These are phyloP conservation scores for Iphiclides podalirius DNA, from an alignment of 2,888 invertebrate species.

Conservation along the genomic window DNA sequence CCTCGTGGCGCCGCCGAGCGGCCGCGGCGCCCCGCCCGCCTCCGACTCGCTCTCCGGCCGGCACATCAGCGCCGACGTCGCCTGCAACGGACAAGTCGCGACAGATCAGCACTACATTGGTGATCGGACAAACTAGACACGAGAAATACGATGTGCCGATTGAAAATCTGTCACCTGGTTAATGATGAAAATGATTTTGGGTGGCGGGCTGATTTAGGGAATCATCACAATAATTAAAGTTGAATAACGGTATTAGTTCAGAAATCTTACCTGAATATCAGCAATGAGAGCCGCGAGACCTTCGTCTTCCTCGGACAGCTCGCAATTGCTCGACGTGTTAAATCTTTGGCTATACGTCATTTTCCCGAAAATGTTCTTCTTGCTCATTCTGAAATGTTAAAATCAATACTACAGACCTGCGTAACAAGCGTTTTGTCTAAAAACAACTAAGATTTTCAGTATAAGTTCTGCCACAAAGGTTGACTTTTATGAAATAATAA, in stretches of 20 bases:
- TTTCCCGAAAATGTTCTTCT: constrained; percentile 80
- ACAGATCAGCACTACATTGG: too few species aligned
- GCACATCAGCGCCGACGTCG: constrained; percentile 69
- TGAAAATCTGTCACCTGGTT: too few species aligned
- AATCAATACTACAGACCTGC: constrained; percentile 13
- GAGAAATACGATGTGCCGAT: too few species aligned
- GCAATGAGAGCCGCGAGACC: constrained; percentile 93
- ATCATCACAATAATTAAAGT: too few species aligned
- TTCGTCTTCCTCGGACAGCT: constrained; percentile 91
- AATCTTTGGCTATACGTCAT: constrained; percentile 78
- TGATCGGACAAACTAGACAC: too few species aligned
- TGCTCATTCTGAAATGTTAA: constrained; percentile 80
- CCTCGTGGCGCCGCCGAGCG: constrained; percentile 54
- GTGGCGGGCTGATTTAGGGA: too few species aligned
- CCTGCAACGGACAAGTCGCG: constrained; percentile 41
- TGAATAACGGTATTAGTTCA: too few species aligned
- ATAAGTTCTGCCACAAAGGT: too few species aligned
- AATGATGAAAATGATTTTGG: too few species aligned
- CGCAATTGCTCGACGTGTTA: constrained; percentile 66
- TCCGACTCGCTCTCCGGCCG: constrained; percentile 55
- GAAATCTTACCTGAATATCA: constrained; percentile 88
- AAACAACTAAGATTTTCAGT: too few species aligned
- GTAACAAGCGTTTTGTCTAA: too few species aligned
- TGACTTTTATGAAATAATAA: too few species aligned
- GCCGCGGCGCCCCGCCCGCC: constrained; percentile 56